Evolutionary conservation across 2,797 vertebrate genomes (phyloP).

Genomic region (Dendrocincla tyrannina): DNA sequence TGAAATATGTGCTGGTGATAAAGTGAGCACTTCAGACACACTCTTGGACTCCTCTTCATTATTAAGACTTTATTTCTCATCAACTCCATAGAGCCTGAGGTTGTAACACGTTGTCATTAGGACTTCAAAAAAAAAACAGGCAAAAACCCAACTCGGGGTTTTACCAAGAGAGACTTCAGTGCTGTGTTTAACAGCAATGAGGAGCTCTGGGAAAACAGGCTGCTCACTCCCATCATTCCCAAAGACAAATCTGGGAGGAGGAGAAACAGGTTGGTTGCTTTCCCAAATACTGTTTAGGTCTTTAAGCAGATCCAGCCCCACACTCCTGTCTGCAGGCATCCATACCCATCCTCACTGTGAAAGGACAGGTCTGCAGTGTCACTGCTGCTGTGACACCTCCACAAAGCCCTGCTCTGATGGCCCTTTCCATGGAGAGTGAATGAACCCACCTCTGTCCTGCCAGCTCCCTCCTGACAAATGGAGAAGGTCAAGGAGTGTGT

Average conservation of each 20-base stretch:
- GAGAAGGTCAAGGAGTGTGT: neutral
- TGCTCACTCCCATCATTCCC: neutral
- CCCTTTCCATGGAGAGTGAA: neutral
- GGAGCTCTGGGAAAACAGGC: neutral
- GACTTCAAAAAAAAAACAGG: neutral
- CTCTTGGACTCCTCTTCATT: conserved; percentile 41
- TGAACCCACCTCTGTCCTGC: neutral
- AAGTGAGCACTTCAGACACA: conserved; percentile 21
- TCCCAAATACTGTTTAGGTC: neutral
- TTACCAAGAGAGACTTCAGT: neutral
- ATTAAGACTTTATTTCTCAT: conserved; percentile 40
- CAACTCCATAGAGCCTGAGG: neutral
- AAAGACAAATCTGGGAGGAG: neutral
- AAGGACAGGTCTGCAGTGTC: neutral
- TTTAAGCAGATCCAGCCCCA: neutral
- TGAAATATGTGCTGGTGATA: conserved; percentile 43
- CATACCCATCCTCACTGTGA: neutral
- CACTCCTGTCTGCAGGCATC: neutral
- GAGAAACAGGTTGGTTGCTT: neutral
- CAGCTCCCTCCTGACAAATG: neutral
- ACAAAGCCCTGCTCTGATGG: neutral
- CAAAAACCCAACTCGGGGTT: neutral
- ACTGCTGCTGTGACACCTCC: neutral
- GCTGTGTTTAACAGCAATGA: neutral
- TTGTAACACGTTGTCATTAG: neutral